A percentile compares a stretch with the other conserved stretches of the same genome.
These are phyloP conservation scores for Phalacrocorax pelagicus DNA, from an alignment of 2,113 vertebrate genomes.

Conservation along the genomic window DNA sequence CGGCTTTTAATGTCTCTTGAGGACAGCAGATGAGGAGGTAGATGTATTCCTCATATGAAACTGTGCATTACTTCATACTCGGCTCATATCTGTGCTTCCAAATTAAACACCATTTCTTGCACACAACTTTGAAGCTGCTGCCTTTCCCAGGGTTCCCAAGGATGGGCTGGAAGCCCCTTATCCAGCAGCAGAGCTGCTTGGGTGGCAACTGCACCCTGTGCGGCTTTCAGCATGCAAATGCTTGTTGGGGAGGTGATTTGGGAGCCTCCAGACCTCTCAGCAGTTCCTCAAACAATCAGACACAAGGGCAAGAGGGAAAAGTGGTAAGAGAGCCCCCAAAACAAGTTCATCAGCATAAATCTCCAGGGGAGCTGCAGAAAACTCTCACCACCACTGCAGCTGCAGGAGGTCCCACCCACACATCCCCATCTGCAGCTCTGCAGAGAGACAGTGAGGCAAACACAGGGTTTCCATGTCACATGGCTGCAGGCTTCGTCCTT, in stretches of 20 bases:
- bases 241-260: not conserved
- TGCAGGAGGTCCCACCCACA: not conserved
- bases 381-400: not conserved
- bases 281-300: not conserved
- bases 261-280: not conserved
- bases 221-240: not conserved
- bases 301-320: not conserved
- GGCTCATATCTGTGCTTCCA: not conserved
- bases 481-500: not conserved
- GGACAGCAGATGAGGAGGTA: not conserved
- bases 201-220: not conserved
- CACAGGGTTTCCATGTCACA: fast-evolving
- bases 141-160: conserved; percentile 1
- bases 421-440: not conserved
- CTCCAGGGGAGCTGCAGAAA: not conserved
- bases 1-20: not conserved
- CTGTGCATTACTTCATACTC: not conserved
- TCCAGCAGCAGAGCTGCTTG: not conserved
- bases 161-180: not conserved
- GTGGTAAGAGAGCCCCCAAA: not conserved
- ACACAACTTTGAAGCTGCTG: not conserved
- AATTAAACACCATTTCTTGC: not conserved
- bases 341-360: not conserved
- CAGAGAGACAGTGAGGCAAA: not conserved
- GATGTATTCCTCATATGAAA: not conserved